Base-by-base conservation (phyloP, 1,140 invertebrate genomes). In the Drosophila neocordata region DNA sequence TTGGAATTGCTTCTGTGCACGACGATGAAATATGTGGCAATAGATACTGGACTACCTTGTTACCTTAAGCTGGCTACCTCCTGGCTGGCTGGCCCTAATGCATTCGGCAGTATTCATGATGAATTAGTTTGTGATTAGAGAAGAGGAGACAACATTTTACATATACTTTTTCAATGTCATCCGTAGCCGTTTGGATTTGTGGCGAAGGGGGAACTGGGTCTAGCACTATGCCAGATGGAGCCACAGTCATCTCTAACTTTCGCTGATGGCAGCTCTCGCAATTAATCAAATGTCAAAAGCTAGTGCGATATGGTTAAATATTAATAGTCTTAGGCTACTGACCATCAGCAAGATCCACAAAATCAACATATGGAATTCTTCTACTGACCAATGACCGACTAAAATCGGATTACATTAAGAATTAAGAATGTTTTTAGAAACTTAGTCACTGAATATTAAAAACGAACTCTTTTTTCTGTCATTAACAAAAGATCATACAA, bases 81-180 rank as follows among this genome's bases (percentile, higher is more conserved):
- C 65, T 44, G 58, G 37, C 53, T 15, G 24, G 7, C 15, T 13
- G 60, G 59, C 74, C 57, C 83, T 87, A 87, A 87, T 87, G 83
- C 84, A 87, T 87, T 48, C 77, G 83, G 83, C 79, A 88, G 83
- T 67, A 77, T 53, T 41, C 78, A 87, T 89, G 87, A 89, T 89
- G 87, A 82, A 89, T 89, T 85, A 79, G 78, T 89, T 89, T 85
- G 41, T 89, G 85, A 89, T 89, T 89, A 89, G 81, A 55, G 62
- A 65, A 53, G 53, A 68, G 65, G 55, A 59, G 59, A 44, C 51
- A 60, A 31, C 56, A 41, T 41, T 70, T 57, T 56, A 59, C 56
- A 60, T 68, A 73, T 58, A 53, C 55, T 80, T 81, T 69, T 79
- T 79, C 69, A 81, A 76, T 77, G 78, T 73, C 73, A 65, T 22